Conservation (phyloP, 2,113 vertebrate species). For the Tympanuchus pallidicinctus region DNA sequence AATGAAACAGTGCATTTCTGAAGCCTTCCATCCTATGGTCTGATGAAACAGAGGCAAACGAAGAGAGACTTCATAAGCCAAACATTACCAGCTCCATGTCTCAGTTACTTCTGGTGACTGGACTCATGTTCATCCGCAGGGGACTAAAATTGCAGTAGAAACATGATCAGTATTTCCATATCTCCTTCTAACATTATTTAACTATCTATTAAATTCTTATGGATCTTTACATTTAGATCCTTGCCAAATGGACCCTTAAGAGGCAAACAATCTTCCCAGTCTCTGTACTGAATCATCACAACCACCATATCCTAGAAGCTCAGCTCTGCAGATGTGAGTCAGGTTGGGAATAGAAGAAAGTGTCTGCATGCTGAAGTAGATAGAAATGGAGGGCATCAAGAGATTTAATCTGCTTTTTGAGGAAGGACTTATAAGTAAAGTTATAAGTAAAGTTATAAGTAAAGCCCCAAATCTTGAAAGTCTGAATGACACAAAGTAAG, state of each 20-base stretch:
- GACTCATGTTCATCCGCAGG: neutral
- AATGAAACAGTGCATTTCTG: neutral
- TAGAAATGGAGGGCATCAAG: neutral
- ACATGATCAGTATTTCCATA: neutral
- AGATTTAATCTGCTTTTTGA: neutral
- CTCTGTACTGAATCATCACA: neutral
- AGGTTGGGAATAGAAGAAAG: neutral
- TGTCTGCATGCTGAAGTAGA: neutral
- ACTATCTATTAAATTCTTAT: neutral
- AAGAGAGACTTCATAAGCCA: neutral
- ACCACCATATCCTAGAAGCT: neutral
- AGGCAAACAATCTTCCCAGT: neutral
- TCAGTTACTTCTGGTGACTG: neutral
- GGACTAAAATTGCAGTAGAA: neutral
- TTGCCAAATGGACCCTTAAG: neutral
- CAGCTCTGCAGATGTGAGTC: neutral
- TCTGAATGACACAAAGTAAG: neutral
- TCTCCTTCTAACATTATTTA: neutral
- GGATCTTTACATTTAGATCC: neutral
- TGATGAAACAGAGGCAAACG: neutral
- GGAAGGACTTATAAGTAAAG: neutral
- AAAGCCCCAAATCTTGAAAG: neutral
- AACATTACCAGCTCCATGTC: neutral
- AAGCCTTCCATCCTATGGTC: neutral
- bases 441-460: neutral